Conservation (phyloP, 2,113 vertebrate genomes). For the Cichladusa arquata region DNA sequence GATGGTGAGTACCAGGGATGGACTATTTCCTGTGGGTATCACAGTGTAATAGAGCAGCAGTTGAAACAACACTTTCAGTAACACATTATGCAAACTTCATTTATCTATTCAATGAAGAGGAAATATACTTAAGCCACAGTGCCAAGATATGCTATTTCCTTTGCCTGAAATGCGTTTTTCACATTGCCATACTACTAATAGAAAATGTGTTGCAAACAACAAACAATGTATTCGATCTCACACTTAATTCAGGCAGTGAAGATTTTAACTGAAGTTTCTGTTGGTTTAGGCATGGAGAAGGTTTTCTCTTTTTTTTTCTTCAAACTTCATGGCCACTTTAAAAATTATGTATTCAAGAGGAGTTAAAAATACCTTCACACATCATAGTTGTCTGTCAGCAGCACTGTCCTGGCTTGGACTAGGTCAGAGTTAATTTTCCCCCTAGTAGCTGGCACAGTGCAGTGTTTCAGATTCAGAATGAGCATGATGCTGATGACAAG, state of each 20-base stretch:
- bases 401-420: neutral
- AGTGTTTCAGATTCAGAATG: neutral
- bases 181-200: conserved; percentile 56
- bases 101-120: conserved; percentile 78
- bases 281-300: conserved; percentile 7
- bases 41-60: conserved; percentile 42
- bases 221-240: conserved; percentile 46
- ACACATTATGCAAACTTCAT: conserved; percentile 66
- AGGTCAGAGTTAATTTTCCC: neutral
- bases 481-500: neutral
- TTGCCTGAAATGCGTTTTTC: conserved; percentile 69
- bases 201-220: conserved; percentile 60
- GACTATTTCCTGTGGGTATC: conserved; percentile 60
- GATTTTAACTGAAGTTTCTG: conserved; percentile 43
- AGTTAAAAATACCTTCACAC: neutral
- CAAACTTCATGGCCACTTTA: neutral
- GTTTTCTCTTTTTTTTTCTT: neutral
- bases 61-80: conserved; percentile 60
- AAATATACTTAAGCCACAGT: conserved; percentile 73
- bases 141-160: conserved; percentile 65
- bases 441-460: neutral
- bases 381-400: neutral
- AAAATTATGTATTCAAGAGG: neutral
- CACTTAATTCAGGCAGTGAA: conserved; percentile 50
- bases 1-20: conserved; percentile 57